A percentile compares a stretch with the other conserved stretches of the same genome.
These are phyloP conservation scores for Galago senegalensis DNA, from an alignment of 2,797 vertebrate species.

Conservation along the genomic window DNA sequence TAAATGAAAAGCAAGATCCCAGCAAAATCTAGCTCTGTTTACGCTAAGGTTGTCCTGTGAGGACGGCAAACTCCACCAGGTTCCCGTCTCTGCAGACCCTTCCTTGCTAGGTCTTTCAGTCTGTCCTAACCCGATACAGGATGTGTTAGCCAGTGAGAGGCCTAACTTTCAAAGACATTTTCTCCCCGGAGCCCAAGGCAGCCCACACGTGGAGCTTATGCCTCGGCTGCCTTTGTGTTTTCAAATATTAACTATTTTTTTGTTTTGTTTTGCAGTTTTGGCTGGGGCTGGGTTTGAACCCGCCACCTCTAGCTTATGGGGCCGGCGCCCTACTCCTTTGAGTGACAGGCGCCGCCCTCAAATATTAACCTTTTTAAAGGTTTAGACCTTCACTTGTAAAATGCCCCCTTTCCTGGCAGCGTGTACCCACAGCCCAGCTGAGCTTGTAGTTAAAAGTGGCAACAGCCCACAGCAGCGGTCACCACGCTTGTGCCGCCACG, in stretches of 20 bases:
- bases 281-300: too few relatives aligned
- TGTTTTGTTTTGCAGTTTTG: conserved; percentile 49
- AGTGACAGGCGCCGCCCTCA: not conserved
- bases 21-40: conserved; percentile 84
- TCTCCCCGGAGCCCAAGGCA: conserved; percentile 69
- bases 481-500: conserved; percentile 56
- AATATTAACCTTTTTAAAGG: conserved; percentile 66
- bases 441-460: conserved; percentile 32
- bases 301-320: too few relatives aligned
- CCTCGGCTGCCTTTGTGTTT: conserved; percentile 67
- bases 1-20: conserved; percentile 85
- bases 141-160: conserved; percentile 63
- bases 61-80: conserved; percentile 80
- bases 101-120: conserved; percentile 82
- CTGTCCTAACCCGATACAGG: conserved; percentile 71
- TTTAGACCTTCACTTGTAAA: conserved; percentile 27
- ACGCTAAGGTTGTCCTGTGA: conserved; percentile 59
- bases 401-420: conserved; percentile 66
- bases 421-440: conserved; percentile 23
- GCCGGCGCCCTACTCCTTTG: too few relatives aligned
- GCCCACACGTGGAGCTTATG: conserved; percentile 44
- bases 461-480: not conserved
- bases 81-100: conserved; percentile 84
- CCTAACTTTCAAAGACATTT: conserved; percentile 78
- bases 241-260: conserved; percentile 74